Evolutionary conservation across 1,140 invertebrate species (phyloP).

Genomic region (Maniola jurtina): DNA sequence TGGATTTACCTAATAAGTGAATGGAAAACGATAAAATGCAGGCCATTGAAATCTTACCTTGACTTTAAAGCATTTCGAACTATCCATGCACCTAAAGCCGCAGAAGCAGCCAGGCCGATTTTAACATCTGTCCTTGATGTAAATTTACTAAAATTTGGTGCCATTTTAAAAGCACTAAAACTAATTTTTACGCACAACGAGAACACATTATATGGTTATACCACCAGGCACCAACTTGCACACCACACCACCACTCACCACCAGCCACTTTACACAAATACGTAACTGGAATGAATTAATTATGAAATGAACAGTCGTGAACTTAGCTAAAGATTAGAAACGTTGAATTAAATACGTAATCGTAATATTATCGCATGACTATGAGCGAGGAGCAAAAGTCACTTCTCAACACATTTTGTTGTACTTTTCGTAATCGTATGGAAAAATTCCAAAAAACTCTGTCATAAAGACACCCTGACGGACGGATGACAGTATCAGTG

Average conservation of each 20-base stretch:
- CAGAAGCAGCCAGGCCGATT: conserved; percentile 65
- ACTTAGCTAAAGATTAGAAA: not conserved
- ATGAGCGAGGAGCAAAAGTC: too few species aligned
- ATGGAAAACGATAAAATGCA: conserved; percentile 13
- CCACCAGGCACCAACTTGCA: not conserved
- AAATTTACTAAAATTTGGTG: conserved; percentile 70
- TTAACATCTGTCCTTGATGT: conserved; percentile 68
- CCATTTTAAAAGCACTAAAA: conserved; percentile 47
- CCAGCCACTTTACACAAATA: not conserved
- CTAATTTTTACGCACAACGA: conserved; percentile 6
- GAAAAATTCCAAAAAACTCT: too few species aligned
- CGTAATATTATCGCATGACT: too few species aligned
- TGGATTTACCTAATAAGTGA: conserved; percentile 5
- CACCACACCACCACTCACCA: not conserved
- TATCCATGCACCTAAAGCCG: conserved; percentile 65
- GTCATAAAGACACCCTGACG: too few species aligned
- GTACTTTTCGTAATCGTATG: too few species aligned
- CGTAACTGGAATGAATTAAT: not conserved
- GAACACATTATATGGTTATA: conserved; percentile 22
- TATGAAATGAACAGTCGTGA: not conserved
- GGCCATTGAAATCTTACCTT: conserved; percentile 46
- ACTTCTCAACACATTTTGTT: too few species aligned
- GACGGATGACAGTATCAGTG: too few species aligned
- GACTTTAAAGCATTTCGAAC: conserved; percentile 58
- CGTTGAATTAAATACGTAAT: too few species aligned